Base-by-base conservation (phyloP, 2,888 invertebrate genomes). In the Bhutanitis thaidina region DNA sequence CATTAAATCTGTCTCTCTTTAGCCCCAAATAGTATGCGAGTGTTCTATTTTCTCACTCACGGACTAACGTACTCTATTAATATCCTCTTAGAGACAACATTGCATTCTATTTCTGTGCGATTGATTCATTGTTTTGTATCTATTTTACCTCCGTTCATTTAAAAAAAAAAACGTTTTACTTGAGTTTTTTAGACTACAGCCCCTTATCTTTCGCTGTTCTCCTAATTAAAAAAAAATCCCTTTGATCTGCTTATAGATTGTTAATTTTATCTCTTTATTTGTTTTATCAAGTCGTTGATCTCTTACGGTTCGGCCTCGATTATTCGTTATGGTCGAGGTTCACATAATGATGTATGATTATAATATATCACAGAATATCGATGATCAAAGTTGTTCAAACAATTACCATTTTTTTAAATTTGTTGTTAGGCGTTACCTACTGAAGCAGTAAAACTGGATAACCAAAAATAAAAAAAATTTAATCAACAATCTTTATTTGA, bases 41-140 rank as follows among this genome's bases (percentile, higher is more conserved):
- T 29, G 45, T 27, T 32, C 50, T 50, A 50, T 50, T 50, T 50
- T 40, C 50, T 45, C 29, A 34, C 29, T 40, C 35, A 8, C 35
- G 44, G 38, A 9, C 16, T 27, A 53, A 44, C 48, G 44, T 45
- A 39, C 41, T 48, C 50, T 55, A 56, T 53, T 49, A 50, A 49
- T 51, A 51, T 20, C 46, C 10, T n/a, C 49, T 30, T 45, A 37
- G 41, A 45, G 45, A 40, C 49, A 43, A 49, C 46, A 51, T 53
- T 39, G 49, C 43, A 43, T 48, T 53, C 53, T 56, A 56, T 56
- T 56, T 53, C 43, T 20, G 53, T 30, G 15, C 51, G 51, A 48
- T 56, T 56, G 53, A 56, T 56, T 53, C 50, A 44, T 50, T 45
- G 44, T 50, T 50, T 45, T 40, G 40, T 50, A 44, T 43, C 44